Percentiles rank a stretch among this genome's conserved stretches.
These are phyloP conservation scores for Drosophila erecta DNA, from an alignment of 1,140 invertebrate species.

Conservation along the genomic window DNA sequence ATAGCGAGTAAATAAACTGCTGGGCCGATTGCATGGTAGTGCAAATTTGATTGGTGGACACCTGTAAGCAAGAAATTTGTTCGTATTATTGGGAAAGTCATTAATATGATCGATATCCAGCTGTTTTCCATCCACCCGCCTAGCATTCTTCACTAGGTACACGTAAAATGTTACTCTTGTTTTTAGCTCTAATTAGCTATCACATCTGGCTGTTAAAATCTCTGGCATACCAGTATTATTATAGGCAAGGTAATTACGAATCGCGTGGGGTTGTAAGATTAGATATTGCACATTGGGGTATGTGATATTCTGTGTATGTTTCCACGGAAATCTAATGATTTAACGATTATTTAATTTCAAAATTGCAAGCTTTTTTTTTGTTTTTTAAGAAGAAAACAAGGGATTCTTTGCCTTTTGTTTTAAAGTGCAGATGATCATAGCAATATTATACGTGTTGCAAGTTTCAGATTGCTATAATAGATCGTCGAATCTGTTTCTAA, in stretches of 20 bases:
- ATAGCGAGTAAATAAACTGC: slow-evolving; percentile 92
- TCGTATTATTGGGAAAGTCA: slow-evolving; percentile 11
- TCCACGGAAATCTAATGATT: not conserved
- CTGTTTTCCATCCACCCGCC: not conserved
- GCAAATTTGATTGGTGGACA: slow-evolving; percentile 88
- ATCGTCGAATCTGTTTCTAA: slow-evolving; percentile 7
- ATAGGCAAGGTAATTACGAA: slow-evolving; percentile 12
- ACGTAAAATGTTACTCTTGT: slow-evolving; percentile 3
- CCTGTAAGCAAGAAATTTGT: slow-evolving; percentile 84
- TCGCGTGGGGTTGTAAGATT: slow-evolving; percentile 5
- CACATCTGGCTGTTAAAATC: slow-evolving; percentile 29
- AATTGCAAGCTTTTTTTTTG: not conserved
- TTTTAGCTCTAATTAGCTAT: slow-evolving; percentile 31
- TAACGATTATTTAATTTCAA: not conserved
- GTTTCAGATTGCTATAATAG: too few relatives aligned
- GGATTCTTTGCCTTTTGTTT: not conserved
- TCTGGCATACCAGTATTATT: not conserved
- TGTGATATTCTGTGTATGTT: not conserved
- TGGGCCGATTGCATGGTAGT: slow-evolving; percentile 90
- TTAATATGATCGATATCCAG: slow-evolving; percentile 3
- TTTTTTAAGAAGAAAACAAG: not conserved
- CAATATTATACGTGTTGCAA: too few relatives aligned
- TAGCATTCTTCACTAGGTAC: slow-evolving; percentile 1
- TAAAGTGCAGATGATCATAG: not conserved
- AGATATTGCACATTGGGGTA: not conserved